Evolutionary conservation across 2,888 invertebrate genomes (phyloP).

Genomic region (Cheilosia grossa): DNA sequence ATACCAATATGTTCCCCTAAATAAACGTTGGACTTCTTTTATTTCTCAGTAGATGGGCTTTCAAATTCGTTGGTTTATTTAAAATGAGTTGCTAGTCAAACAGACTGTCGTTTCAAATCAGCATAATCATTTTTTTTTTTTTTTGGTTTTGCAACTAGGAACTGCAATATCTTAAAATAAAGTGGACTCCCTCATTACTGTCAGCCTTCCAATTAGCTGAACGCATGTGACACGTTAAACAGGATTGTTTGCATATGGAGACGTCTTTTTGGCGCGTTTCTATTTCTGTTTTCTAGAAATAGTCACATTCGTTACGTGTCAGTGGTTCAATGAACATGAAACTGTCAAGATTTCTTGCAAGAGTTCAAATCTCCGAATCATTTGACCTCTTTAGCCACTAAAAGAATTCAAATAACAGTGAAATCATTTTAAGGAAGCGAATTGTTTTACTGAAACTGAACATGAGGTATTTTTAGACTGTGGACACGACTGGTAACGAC

Average conservation of each 20-base stretch:
- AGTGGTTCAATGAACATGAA: conserved; percentile 24
- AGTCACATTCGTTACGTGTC: background rate
- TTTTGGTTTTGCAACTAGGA: background rate
- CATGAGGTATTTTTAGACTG: conserved; percentile 49
- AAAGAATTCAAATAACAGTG: conserved; percentile 14
- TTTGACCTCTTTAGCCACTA: background rate
- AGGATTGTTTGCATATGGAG: conserved; percentile 19
- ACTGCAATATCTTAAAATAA: conserved; percentile 7
- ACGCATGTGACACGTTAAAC: conserved; percentile 32
- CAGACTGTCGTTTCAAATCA: too few species aligned
- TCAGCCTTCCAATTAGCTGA: conserved; percentile 40
- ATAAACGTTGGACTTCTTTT: too few species aligned
- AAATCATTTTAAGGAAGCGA: conserved; percentile 33
- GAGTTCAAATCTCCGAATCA: background rate
- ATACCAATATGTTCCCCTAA: too few species aligned
- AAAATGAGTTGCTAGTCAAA: too few species aligned
- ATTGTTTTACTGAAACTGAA: conserved; percentile 15
- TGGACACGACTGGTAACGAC: conserved; percentile 34
- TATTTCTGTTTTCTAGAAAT: conserved; percentile 14
- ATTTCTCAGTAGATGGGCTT: too few species aligned
- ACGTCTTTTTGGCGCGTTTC: conserved; percentile 8
- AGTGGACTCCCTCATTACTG: conserved; percentile 28
- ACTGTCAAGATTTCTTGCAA: conserved; percentile 2
- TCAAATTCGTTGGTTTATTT: too few species aligned
- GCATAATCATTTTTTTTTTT: background rate